Evolutionary conservation across 2,888 invertebrate species (phyloP), one percentile per base, ranked within the genome.

Genomic region (Yponomeuta evonymella): DNA sequence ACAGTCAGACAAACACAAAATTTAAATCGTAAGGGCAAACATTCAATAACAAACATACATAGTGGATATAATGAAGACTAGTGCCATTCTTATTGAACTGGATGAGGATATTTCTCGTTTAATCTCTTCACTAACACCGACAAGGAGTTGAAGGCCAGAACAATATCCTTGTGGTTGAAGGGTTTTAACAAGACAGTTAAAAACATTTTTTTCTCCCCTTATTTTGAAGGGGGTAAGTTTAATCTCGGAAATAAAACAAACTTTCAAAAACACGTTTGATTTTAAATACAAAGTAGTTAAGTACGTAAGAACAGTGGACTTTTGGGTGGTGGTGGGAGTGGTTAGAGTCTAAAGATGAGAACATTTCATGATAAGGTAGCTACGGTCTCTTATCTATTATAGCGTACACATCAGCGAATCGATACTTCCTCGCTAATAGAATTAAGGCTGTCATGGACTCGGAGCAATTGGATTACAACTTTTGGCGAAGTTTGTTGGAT

Each of bases 401-500:
- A 15, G 15, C 51, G 62, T 73, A 72, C 70, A 72, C 73, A 74
- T 63, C 72, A 71, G 15, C 12, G 36, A 70, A 30, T 29, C 65
- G 12, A 29, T 65, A 65, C 65, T 30, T 75, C 70, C 70, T 74
- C 74, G 72, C 75, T 83, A 86, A 86, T 82, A 77, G 78, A 79
- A 83, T 83, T 84, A 84, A 72, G 73, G 74, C 77, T 78, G 79
- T 79, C 79, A 81, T 79, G 77, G 81, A 77, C 79, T 79, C 72
- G 73, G 72, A 74, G 79, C 77, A 88, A 89, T 88, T 86, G 87
- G 88, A 88, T 88, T 87, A 84, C 73, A 81, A 84, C 77, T 86
- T 87, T 87, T 78, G 83, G 84, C 76, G 79, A 74, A 81, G 82
- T 86, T 87, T 78, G 81, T 82, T 81, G 83, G 86, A 76, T 83